Evolutionary conservation across 1,140 invertebrate species (phyloP), one percentile per base, ranked within the genome.

Genomic region (Drosophila ogumai): DNA sequence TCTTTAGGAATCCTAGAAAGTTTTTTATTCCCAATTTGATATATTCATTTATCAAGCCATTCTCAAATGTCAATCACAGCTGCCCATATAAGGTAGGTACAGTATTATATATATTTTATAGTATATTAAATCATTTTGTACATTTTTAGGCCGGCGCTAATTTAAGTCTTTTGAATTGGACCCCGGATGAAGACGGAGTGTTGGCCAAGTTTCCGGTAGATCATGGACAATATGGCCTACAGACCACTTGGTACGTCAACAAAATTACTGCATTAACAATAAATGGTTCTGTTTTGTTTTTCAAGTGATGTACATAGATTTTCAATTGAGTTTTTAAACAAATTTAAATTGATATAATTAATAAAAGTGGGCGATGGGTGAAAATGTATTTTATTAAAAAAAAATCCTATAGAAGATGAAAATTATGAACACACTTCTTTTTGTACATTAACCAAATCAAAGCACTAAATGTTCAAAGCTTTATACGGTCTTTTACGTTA

Each of bases 191-290:
- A 47, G 15, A 17, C 5, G 2, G n/a, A 5, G 10, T 77, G 15
- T 0, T 77, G 4, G 17, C 43, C 3, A 77, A 68, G 50, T 77
- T 77, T 36, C 75, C 75, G 2, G 50, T 77, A 8, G 73, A 78
- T 13, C 25, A 43, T 4, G 74, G 74, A 5, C 22, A 63, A 52
- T 78, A 78, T 43, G 73, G 64, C 8, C 3, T 77, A 4, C 64
- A 69, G 0, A 63, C 74, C 9, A 55, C 40, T 9, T 61, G 43
- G 43, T 76, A 41, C 13, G 1, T 25, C 1, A 46, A 68, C 10
- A 69, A 77, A 22, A 34, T 32, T 1, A 1, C 1, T 4, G 2
- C 17, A 3, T 10, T 61, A 3, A 8, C 44, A 10, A 32, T 77
- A 13, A 77, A 77, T 46, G 56, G 22, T 1, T 78, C 65, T 36